Conservation (phyloP, 2,888 invertebrate species). For the Caenorhabditis parvicauda region DNA sequence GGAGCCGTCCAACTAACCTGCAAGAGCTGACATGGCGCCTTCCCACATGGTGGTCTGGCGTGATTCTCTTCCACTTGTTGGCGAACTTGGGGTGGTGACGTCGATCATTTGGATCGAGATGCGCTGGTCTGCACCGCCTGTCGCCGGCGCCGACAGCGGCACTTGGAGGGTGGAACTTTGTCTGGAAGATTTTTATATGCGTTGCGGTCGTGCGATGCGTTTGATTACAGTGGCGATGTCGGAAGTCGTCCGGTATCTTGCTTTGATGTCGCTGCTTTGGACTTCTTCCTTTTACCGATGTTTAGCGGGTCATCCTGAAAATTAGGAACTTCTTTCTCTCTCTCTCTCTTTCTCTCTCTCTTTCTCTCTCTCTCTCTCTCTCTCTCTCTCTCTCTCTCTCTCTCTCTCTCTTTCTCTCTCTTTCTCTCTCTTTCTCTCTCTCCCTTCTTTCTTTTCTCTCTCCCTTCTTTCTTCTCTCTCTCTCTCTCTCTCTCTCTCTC, state of each 20-base stretch:
- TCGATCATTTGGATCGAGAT: conserved; percentile 54
- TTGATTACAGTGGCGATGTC: conserved; percentile 22
- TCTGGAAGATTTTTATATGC: not conserved
- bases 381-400: too few relatives aligned
- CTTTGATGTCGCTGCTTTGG: conserved; percentile 7
- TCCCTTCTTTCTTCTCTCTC: too few relatives aligned
- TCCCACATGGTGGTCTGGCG: conserved; percentile 39
- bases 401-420: too few relatives aligned
- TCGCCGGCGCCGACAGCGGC: conserved; percentile 8
- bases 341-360: too few relatives aligned
- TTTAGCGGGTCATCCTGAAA: conserved; percentile 37
- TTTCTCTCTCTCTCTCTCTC: too few relatives aligned
- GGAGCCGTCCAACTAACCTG: too few relatives aligned
- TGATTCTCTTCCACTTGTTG: conserved; percentile 19
- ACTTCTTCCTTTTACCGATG: conserved; percentile 19
- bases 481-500: too few relatives aligned
- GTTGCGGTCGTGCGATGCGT: not conserved
- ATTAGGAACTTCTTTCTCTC: too few relatives aligned
- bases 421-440: too few relatives aligned
- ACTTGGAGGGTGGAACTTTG: conserved; percentile 35
- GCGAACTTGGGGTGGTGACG: conserved; percentile 41
- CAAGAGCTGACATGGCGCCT: conserved; percentile 39
- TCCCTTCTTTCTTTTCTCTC: too few relatives aligned
- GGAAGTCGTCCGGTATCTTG: conserved; percentile 16
- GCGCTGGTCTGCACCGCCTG: conserved; percentile 16